Base-by-base conservation (phyloP, 2,797 vertebrate genomes). In the Myripristis murdjan region DNA sequence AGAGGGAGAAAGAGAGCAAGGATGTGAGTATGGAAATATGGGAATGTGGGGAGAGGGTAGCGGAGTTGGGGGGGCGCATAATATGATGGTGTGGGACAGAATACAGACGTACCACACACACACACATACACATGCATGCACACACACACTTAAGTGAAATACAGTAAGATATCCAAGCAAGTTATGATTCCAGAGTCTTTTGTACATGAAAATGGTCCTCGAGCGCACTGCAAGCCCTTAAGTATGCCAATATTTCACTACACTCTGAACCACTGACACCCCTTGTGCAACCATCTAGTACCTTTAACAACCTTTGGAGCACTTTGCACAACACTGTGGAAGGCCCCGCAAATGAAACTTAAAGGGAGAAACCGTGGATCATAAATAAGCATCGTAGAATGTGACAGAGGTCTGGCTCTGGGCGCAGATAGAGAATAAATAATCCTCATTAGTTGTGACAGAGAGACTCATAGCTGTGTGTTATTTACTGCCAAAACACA, bases 351-450 rank as follows among this genome's bases (percentile, higher is more conserved):
- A 60, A 77, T 73, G 67, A 81, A 82, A 77, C 77, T 65, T 71
- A 75, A 85, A 77, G 76, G 72, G 79, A 87, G 84, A 88, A 83
- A 67, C 73, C 35, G 62, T 5, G 16, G 39, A 59, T 86, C 77
- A 12, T 92, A 93, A 91, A 93, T 89, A 90, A 90, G 83, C 72
- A 48, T 87, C 76, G 81, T 88, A 87, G 82, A 90, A 86, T 37
- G 69, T 73, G 90, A 90, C 89, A 84, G 76, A 56, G 73, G 53
- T 81, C 90, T 89, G 87, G 88, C 87, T 82, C 64, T 0, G 26
- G 12, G 28, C 22, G 12, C 41, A 64, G 78, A 88, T 75, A 77
- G 51, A 79, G 67, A 87, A 83, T 89, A 90, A 91, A 90, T 90
- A 91, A 85, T 82, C 79, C 70, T 89, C 84, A 86, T 90, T 88